Percentiles rank a stretch among this genome's conserved stretches.
Evolutionary conservation across 1,140 invertebrate genomes (phyloP).

Genomic region (Probaryconus sp.): DNA sequence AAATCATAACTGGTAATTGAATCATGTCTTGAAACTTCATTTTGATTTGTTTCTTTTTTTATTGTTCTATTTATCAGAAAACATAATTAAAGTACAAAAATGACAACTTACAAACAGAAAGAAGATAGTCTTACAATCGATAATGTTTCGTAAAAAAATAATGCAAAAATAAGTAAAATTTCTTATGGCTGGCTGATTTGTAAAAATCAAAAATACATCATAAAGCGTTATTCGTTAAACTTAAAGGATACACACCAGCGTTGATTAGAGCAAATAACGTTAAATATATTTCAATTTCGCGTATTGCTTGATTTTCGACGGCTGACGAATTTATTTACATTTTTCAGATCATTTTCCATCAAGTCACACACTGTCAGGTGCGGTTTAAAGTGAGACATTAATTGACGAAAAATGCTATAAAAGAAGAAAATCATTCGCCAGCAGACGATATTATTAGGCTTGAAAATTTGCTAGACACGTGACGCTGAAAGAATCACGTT

Average conservation of each 20-base stretch:
- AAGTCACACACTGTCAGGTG: slow-evolving; percentile 35
- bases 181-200: slow-evolving; percentile 14
- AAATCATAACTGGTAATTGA: too few species aligned
- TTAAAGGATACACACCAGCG: slow-evolving; percentile 21
- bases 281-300: slow-evolving; percentile 41
- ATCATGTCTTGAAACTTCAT: too few species aligned
- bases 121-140: too few species aligned
- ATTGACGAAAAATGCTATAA: slow-evolving; percentile 24
- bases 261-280: slow-evolving; percentile 41
- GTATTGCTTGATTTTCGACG: slow-evolving; percentile 38
- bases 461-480: too few species aligned
- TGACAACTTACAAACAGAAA: too few species aligned
- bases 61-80: too few species aligned
- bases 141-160: slow-evolving; percentile 33
- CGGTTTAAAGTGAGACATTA: slow-evolving; percentile 23
- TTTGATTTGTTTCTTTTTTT: too few species aligned
- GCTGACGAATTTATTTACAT: slow-evolving; percentile 51
- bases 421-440: too few species aligned
- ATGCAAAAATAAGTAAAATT: slow-evolving; percentile 14
- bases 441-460: too few species aligned
- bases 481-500: slow-evolving; percentile 10
- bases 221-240: slow-evolving; percentile 27
- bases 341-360: slow-evolving; percentile 39
- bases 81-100: too few species aligned
- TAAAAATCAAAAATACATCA: slow-evolving; percentile 31